phyloP scores from a whole-genome alignment of 2,113 vertebrate genomes.

The Eudyptes chrysolophus region DNA sequence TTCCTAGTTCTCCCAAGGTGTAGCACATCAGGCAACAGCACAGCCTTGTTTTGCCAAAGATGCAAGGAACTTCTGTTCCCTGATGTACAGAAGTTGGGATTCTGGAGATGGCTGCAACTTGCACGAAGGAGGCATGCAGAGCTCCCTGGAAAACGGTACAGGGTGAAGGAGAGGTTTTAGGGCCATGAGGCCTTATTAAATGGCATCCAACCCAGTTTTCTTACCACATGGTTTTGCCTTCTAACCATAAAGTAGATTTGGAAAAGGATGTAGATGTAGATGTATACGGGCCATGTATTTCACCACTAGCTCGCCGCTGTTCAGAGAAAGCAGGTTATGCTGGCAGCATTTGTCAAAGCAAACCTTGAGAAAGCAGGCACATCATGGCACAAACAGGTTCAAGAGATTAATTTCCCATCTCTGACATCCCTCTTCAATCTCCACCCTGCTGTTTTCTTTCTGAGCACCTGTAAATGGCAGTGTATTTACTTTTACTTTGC shows the following conservation, averaged over 20 bases:
- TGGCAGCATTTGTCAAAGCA: background rate
- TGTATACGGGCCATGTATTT: background rate
- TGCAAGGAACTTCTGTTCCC: background rate
- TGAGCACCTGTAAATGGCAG: background rate
- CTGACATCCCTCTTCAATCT: background rate
- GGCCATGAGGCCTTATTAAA: background rate
- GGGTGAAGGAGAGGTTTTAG: background rate
- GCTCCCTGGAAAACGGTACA: background rate
- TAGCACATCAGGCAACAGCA: background rate
- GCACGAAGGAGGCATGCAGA: background rate
- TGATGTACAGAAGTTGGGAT: background rate
- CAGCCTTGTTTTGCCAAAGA: background rate
- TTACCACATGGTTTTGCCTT: background rate
- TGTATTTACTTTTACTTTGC: background rate
- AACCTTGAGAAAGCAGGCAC: background rate
- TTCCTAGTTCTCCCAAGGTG: background rate
- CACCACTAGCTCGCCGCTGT: background rate
- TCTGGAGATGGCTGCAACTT: background rate
- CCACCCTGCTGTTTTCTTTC: background rate
- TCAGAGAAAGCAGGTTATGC: background rate
- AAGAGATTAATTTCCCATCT: background rate
- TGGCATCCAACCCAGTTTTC: background rate
- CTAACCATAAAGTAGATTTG: background rate
- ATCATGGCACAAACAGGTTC: background rate
- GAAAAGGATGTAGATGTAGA: background rate